These are phyloP conservation scores for Carcharodon carcharias DNA, from an alignment of 2,797 vertebrate species.

Conservation along the genomic window DNA sequence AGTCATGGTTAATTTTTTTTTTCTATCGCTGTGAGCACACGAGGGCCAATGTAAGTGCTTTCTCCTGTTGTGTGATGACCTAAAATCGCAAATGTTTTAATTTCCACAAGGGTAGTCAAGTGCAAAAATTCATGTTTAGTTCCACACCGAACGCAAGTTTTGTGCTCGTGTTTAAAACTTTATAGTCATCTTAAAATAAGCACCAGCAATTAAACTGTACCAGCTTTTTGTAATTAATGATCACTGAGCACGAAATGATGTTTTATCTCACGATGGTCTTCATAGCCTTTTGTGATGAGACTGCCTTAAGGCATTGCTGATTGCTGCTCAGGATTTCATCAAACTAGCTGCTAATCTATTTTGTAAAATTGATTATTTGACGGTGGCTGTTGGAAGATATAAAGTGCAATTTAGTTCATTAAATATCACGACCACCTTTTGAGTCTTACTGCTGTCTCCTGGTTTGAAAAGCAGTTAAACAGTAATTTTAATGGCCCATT, in stretches of 20 bases:
- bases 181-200: no score
- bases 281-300: constrained; percentile 20
- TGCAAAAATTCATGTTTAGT: no score
- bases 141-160: no score
- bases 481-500: background rate
- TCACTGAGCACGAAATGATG: constrained; percentile 6
- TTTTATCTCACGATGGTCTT: constrained; percentile 19
- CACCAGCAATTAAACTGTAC: background rate
- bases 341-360: no score
- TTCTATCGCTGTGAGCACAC: no score
- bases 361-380: background rate
- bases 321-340: background rate
- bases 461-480: no score
- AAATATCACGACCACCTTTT: background rate
- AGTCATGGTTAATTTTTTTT: no score
- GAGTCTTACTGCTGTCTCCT: background rate
- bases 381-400: background rate
- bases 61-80: no score
- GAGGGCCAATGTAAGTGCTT: no score
- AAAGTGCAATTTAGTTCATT: background rate
- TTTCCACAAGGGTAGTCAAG: no score
- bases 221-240: background rate
- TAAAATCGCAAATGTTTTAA: no score
- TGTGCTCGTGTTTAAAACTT: no score
- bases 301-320: constrained; percentile 13